Evolutionary conservation across 2,888 invertebrate genomes (phyloP), one percentile per base, ranked within the genome.

Genomic region (Zygogramma bicolorata): DNA sequence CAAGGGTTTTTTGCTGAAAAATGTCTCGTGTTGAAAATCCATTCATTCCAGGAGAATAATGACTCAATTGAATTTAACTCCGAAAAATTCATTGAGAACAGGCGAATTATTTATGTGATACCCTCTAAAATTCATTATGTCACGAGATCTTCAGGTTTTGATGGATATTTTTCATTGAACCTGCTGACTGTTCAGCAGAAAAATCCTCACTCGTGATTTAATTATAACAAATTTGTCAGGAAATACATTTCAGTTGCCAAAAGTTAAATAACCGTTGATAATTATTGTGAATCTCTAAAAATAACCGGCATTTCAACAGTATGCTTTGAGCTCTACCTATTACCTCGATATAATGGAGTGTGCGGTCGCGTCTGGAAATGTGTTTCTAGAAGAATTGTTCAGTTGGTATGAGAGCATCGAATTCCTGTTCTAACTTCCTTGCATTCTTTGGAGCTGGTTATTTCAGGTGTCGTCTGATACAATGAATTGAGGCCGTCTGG

Each of bases 261-360:
- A 63, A 65, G 65, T 72, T 72, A 61, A 68, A 68, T 65, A 72
- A 72, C 65, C 71, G 46, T 46, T 31, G 20, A 46, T 46, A 42
- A 46, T 63, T 63, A 46, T 63, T 46, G 15, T 63, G n/a, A 22
- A 29, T 46, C 20, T 20, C 63, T 63, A 29, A 42, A 63, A 63
- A 63, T 63, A 63, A 42, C 18, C 46, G 1, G n/a, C 0, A 46
- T 46, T 42, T 20, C 42, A 22, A 42, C 3, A 15, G n/a, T n/a
- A 46, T 46, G 46, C 46, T 46, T 15, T 1, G 18, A 46, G 46
- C 46, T 46, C 53, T 53, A 53, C 53, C 53, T 53, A 13, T 22
- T 25, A 53, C 53, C 27, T 15, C n/a, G n/a, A 53, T 13, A 15
- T 25, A 42, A 42, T 18, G 18, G 15, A 25, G 5, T 53, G 27